Conservation (phyloP, 2,113 vertebrate genomes). For the Edolisoma coerulescens region DNA sequence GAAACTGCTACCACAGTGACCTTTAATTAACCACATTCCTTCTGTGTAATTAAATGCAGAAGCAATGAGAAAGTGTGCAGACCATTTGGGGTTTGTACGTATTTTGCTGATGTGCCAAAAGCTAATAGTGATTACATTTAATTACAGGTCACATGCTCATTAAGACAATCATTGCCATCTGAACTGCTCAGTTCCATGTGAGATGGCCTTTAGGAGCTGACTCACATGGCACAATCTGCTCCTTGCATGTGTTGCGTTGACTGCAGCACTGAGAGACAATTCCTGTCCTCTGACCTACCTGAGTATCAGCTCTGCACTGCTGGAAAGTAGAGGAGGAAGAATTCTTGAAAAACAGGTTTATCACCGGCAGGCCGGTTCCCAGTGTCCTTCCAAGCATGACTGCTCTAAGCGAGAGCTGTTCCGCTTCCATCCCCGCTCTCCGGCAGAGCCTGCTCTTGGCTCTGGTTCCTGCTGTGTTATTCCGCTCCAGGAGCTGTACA, state of each 20-base stretch:
- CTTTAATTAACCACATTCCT: neutral
- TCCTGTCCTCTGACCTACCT: neutral
- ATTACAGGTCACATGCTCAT: neutral
- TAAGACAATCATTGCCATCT: neutral
- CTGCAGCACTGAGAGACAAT: neutral
- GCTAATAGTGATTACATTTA: neutral
- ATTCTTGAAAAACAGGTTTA: neutral
- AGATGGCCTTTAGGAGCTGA: neutral
- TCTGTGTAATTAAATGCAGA: neutral
- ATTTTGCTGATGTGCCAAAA: neutral
- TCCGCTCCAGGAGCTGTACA: neutral
- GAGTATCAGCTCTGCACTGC: neutral
- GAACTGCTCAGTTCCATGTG: neutral
- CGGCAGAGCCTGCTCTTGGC: neutral
- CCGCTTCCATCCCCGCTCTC: neutral
- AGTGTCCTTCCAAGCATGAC: neutral
- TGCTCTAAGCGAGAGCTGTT: rapidly evolving
- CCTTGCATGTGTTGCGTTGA: neutral
- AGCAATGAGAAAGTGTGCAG: neutral
- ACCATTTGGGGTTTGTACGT: neutral
- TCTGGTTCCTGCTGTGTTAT: neutral
- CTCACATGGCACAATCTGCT: neutral
- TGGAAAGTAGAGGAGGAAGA: neutral
- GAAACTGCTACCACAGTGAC: neutral
- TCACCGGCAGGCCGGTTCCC: neutral